Evolutionary conservation across 2,888 invertebrate genomes (phyloP).

Genomic region (Philereme vetulata): DNA sequence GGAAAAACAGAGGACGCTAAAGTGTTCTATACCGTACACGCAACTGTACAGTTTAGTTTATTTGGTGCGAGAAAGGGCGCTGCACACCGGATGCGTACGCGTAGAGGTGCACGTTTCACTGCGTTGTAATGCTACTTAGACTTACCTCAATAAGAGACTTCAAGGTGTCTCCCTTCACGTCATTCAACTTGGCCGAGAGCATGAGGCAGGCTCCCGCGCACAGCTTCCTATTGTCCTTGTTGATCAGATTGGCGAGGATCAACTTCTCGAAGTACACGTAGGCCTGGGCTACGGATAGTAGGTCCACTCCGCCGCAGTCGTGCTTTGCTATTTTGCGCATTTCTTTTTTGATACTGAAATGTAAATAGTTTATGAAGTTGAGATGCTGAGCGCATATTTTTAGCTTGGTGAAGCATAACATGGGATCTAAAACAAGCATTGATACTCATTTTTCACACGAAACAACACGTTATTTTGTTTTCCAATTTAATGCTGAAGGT

Average conservation of each 20-base stretch:
- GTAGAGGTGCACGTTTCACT: too few species aligned
- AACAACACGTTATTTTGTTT: too few species aligned
- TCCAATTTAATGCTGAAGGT: too few species aligned
- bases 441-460: too few species aligned
- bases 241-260: conserved; percentile 95
- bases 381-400: neutral
- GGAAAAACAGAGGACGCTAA: too few species aligned
- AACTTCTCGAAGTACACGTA: conserved; percentile 99
- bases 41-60: too few species aligned
- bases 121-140: neutral
- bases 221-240: conserved; percentile 97
- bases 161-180: conserved; percentile 95
- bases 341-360: conserved; percentile 94
- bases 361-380: neutral
- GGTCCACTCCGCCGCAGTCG: conserved; percentile 91
- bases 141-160: conserved; percentile 94
- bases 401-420: neutral
- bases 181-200: conserved; percentile 97
- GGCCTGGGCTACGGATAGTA: conserved; percentile 96
- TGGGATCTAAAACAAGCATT: too few species aligned
- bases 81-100: too few species aligned
- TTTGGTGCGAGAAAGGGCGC: neutral
- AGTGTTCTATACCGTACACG: too few species aligned
- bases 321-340: conserved; percentile 96
- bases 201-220: conserved; percentile 98